Percentiles rank a stretch among this genome's conserved stretches.
These are phyloP conservation scores for Neopelma chrysocephalum DNA, from an alignment of 2,797 vertebrate genomes.

Conservation along the genomic window DNA sequence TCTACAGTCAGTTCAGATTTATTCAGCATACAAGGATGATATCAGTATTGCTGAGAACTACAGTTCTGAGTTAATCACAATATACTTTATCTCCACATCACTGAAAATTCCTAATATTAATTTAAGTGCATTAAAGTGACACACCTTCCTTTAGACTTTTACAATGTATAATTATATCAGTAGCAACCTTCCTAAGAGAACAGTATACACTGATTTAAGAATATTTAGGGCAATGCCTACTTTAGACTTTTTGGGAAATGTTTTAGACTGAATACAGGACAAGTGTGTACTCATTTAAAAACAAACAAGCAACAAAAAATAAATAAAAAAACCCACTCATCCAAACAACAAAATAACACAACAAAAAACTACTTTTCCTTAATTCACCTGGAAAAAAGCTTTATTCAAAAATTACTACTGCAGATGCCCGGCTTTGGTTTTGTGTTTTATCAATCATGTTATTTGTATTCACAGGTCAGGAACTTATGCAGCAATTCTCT, in stretches of 20 bases:
- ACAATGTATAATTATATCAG: not conserved
- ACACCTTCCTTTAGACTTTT: not conserved
- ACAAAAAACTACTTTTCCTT: not conserved
- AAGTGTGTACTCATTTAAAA: not conserved
- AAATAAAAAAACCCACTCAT: not conserved
- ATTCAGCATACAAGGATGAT: not conserved
- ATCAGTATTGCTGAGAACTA: not conserved
- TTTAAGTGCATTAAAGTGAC: not conserved
- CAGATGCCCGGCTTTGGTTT: not conserved
- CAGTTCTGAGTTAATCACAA: constrained; percentile 3
- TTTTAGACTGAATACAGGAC: not conserved
- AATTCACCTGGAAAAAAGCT: not conserved
- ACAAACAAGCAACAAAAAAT: not conserved
- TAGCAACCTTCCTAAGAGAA: not conserved
- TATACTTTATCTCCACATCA: not conserved
- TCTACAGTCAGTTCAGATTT: constrained; percentile 40
- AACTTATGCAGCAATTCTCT: not conserved
- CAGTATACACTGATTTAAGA: not conserved
- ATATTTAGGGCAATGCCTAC: not conserved
- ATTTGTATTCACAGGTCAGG: not conserved
- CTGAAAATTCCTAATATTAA: not conserved
- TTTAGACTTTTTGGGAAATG: not conserved
- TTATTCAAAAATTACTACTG: not conserved
- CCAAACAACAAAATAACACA: not conserved
- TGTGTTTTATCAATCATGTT: not conserved